Base-by-base conservation (phyloP, 2,888 invertebrate genomes). In the Scotopteryx bipunctaria region DNA sequence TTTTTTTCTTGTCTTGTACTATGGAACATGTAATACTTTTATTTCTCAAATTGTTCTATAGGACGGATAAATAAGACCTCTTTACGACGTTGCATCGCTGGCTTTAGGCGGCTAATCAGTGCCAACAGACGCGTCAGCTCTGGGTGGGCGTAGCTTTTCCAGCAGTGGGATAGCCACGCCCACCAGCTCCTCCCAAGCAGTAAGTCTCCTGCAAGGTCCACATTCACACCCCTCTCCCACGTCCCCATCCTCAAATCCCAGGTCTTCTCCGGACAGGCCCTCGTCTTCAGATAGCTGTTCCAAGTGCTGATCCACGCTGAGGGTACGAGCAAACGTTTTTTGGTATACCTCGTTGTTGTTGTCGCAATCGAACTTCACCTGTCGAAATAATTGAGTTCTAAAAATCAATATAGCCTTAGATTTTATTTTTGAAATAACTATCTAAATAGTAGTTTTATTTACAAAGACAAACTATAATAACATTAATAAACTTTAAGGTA, bases 101-200 rank as follows among this genome's bases (percentile, higher is more conserved):
- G n/a, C 8, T 2, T 9, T 9, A 25, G 8, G 8, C 25, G 21
- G 8, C 13, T 58, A 73, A 44, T 86, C 87, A 1, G 88, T 86
- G 1, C 87, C 88, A 1, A 87, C 88, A 1, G 86, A 81, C 0
- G 87, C 89, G 25, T 90, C 89, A 1, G 78, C 71, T 15, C 76
- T 65, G 0, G 74, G 67, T 1, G 90, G 89, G 1, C 92, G 91
- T 17, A 94, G 86, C 64, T 92, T 92, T 71, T 95, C 94, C 57
- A 95, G 73, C 51, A 95, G 81, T 66, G 95, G 95, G 29, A 95
- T 93, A 0, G 95, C 95, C 0, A 95, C 95, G 11, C 92, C 91
- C 1, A 94, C 94, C 68, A 95, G 93, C 67, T 95, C 94, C 76
- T 95, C 95, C 95, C 95, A 95, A 6, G 93, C 77, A 1, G 86